Conservation (phyloP, 2,113 vertebrate species). For the Taurulus bubalis region DNA sequence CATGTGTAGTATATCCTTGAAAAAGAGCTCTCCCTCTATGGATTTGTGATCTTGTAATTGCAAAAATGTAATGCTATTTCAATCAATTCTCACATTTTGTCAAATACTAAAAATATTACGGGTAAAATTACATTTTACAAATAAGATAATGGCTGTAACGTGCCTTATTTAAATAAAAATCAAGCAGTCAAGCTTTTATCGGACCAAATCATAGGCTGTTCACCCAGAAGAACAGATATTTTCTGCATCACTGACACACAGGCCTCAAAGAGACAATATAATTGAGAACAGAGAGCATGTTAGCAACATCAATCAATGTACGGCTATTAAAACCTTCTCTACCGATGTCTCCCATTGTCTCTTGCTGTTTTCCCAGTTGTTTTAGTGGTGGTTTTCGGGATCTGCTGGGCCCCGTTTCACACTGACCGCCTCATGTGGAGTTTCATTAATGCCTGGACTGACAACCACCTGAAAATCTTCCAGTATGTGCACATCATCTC, state of each 20-base stretch:
- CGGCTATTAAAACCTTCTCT: not conserved
- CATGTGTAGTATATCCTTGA: too few species aligned
- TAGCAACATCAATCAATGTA: not conserved
- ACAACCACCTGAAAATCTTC: conserved; percentile 83
- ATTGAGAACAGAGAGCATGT: not conserved
- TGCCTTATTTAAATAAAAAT: too few species aligned
- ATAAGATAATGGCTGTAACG: not conserved
- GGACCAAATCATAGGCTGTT: conserved; percentile 7
- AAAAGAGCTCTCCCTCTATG: not conserved
- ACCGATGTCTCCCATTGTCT: not conserved
- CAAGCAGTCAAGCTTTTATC: too few species aligned
- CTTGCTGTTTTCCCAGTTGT: conserved; percentile 81
- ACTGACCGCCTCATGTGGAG: conserved; percentile 95
- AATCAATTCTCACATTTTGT: conserved; percentile 2
- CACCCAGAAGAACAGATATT: not conserved
- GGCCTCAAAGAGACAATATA: not conserved
- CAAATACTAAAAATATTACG: not conserved
- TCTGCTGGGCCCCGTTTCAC: conserved; percentile 98
- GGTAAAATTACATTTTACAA: not conserved
- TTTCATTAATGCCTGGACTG: conserved; percentile 87
- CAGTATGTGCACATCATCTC: conserved; percentile 90
- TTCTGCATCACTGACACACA: not conserved
- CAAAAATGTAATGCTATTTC: not conserved
- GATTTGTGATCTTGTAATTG: not conserved
- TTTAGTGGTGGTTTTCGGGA: conserved; percentile 92